Evolutionary conservation across 2,888 invertebrate genomes (phyloP).

Genomic region (Thereva nobilitata): DNA sequence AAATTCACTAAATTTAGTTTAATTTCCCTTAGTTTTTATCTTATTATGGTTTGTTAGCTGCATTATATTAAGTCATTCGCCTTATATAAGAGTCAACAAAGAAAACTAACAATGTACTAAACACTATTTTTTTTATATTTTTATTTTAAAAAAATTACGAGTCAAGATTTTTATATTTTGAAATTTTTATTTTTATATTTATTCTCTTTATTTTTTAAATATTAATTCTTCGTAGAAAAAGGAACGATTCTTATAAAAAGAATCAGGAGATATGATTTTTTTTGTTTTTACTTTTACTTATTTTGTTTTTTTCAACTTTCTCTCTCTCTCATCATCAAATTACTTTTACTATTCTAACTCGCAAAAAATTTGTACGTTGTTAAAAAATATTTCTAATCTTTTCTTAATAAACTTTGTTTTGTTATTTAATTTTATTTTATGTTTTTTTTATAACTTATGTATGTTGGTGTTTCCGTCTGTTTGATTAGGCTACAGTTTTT

Average conservation of each 20-base stretch:
- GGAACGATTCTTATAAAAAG: constrained; percentile 25
- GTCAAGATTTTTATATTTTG: constrained; percentile 25
- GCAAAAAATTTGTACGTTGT: constrained; percentile 35
- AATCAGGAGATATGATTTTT: constrained; percentile 32
- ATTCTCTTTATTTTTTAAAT: too few species aligned
- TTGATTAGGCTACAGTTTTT: constrained; percentile 30
- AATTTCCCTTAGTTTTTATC: neutral
- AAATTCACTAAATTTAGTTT: constrained; percentile 32
- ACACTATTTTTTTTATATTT: constrained; percentile 14
- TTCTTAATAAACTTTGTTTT: constrained; percentile 13
- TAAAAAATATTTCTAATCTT: constrained; percentile 24
- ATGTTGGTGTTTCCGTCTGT: constrained; percentile 6
- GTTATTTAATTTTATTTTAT: constrained; percentile 8
- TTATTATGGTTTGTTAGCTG: constrained; percentile 33
- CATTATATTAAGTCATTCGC: constrained; percentile 28
- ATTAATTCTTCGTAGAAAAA: constrained; percentile 26
- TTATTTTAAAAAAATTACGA: neutral
- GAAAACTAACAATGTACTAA: constrained; percentile 34
- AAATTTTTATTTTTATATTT: too few species aligned
- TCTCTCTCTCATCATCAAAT: too few species aligned
- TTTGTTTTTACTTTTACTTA: constrained; percentile 12
- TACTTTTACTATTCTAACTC: constrained; percentile 30
- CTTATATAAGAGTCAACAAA: constrained; percentile 35
- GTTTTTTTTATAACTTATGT: constrained; percentile 9
- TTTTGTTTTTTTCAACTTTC: too few species aligned